These are phyloP conservation scores for Zootoca vivipara DNA, from an alignment of 2,113 vertebrate genomes.

Conservation along the genomic window DNA sequence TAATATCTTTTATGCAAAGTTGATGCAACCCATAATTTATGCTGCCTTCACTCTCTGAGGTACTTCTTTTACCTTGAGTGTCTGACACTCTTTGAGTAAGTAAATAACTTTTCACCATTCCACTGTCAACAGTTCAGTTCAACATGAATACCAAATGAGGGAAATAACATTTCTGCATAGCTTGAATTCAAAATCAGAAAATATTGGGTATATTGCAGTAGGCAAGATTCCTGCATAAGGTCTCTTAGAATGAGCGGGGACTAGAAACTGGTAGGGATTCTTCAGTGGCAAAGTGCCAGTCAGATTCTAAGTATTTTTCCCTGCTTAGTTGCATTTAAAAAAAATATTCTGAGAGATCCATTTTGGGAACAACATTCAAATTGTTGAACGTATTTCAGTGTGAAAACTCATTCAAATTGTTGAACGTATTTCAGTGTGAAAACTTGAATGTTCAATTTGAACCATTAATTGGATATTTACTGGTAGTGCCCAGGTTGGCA, in stretches of 20 bases:
- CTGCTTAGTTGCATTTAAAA: background rate
- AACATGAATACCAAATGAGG: conserved; percentile 10
- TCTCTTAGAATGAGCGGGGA: background rate
- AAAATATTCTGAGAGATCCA: background rate
- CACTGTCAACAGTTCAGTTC: conserved; percentile 7
- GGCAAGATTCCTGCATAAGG: background rate
- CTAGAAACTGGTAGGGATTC: background rate
- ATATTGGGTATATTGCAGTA: background rate
- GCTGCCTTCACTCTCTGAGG: background rate
- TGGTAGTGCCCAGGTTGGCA: no score
- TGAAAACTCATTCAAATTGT: background rate
- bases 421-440: no score
- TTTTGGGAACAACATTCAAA: background rate
- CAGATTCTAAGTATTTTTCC: background rate
- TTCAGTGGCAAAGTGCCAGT: background rate
- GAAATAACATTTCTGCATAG: conserved; percentile 10
- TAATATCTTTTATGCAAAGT: background rate
- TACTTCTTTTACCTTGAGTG: background rate
- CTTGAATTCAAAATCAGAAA: background rate
- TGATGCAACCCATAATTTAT: background rate
- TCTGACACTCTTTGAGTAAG: conserved; percentile 9
- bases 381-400: no score
- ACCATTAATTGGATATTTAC: no score
- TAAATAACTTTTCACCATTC: background rate
- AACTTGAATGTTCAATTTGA: no score